Evolutionary conservation across 2,113 vertebrate genomes (phyloP).

Genomic region (Gnathonemus echidnorhynchus): DNA sequence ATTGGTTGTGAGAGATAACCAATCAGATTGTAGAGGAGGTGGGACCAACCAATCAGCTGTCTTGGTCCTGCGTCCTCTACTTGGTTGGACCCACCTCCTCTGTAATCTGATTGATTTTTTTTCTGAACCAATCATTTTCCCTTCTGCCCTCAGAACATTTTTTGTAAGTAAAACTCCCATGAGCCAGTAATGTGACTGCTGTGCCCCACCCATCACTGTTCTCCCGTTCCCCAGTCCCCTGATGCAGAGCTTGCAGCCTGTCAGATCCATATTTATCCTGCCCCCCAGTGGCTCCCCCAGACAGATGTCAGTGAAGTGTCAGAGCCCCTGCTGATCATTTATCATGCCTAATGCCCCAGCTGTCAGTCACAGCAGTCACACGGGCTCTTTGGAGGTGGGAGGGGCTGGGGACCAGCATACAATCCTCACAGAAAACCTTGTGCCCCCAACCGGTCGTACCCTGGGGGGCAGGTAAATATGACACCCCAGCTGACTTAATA

Average conservation of each 20-base stretch:
- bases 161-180: background rate
- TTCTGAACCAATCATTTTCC: no score
- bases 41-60: no score
- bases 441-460: background rate
- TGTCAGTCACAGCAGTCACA: conserved; percentile 51
- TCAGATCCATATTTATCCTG: conserved; percentile 40
- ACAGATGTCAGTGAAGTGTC: conserved; percentile 39
- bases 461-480: background rate
- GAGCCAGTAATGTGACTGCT: background rate
- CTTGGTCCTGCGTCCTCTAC: no score
- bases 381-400: conserved; percentile 31
- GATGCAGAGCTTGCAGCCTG: conserved; percentile 12
- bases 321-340: conserved; percentile 32
- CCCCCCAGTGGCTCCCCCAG: conserved; percentile 37
- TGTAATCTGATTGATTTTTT: no score
- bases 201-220: background rate
- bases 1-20: no score
- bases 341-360: conserved; percentile 47
- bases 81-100: no score
- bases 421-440: background rate
- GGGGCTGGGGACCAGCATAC: conserved; percentile 23
- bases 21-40: background rate
- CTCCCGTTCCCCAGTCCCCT: background rate
- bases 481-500: background rate
- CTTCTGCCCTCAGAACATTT: no score